Percentiles rank a stretch among this genome's conserved stretches.
Conservation (phyloP, 2,797 vertebrate genomes). For the Parauchenoglanis punctatus region DNA sequence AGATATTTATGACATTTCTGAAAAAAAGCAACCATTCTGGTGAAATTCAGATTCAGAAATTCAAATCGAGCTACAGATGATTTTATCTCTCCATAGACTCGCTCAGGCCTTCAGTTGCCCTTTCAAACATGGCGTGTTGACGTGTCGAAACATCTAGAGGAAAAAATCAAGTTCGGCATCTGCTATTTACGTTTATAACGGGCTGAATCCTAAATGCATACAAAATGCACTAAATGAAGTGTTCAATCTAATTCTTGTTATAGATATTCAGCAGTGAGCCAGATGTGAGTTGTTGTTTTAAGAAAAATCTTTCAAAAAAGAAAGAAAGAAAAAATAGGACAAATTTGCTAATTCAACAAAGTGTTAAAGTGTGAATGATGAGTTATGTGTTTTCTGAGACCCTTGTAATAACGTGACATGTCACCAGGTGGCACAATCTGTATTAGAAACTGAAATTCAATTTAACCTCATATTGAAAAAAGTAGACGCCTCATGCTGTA, state of each 20-base stretch:
- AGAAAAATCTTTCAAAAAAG: background rate
- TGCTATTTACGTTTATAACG: background rate
- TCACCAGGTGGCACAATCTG: constrained; percentile 11
- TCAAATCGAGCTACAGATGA: background rate
- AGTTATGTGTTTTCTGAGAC: background rate
- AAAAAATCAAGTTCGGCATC: background rate
- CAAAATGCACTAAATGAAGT: background rate
- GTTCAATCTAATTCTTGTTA: background rate
- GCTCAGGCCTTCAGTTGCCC: background rate
- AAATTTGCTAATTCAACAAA: background rate
- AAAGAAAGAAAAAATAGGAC: background rate
- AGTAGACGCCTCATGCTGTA: too few relatives aligned
- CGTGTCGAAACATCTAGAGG: background rate
- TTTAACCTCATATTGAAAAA: background rate
- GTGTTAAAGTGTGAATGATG: background rate
- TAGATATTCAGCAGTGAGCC: background rate
- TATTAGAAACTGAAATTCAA: constrained; percentile 1
- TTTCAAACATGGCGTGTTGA: background rate
- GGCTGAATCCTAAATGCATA: background rate
- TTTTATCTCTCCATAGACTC: background rate
- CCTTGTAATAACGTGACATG: background rate
- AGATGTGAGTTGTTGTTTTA: background rate
- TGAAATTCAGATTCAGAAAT: too few relatives aligned
- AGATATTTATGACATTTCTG: background rate
- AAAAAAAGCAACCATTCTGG: background rate